phyloP scores from a whole-genome alignment of 2,797 vertebrate species.

The Pangasius krempfi region DNA sequence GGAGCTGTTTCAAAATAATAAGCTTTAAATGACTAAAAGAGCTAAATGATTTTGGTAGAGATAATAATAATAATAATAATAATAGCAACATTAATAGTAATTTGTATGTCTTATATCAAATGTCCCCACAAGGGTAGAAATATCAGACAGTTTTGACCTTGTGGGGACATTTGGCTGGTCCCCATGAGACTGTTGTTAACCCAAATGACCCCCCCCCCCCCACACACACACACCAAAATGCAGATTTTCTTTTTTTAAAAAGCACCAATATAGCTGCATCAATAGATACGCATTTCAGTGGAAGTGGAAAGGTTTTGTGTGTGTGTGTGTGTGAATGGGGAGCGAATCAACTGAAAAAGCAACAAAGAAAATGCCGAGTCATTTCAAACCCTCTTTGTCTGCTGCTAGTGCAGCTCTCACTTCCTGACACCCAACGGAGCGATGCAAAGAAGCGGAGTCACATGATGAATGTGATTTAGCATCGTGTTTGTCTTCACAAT shows the following conservation, averaged over 20 bases:
- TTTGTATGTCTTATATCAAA: background rate
- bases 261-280: background rate
- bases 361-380: slow-evolving; percentile 74
- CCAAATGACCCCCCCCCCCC: too few species aligned
- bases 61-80: too few species aligned
- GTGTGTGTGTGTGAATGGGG: slow-evolving; percentile 32
- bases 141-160: background rate
- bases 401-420: background rate
- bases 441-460: slow-evolving; percentile 1
- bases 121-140: background rate
- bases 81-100: background rate
- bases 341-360: slow-evolving; percentile 67
- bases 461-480: slow-evolving; percentile 6
- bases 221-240: background rate
- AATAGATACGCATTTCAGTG: background rate
- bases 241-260: background rate
- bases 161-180: background rate
- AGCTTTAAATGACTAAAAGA: background rate
- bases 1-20: background rate
- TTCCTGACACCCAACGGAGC: slow-evolving; percentile 24
- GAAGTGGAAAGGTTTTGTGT: background rate
- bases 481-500: background rate
- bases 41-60: background rate
- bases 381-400: slow-evolving; percentile 54
- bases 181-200: background rate